phyloP scores from a whole-genome alignment of 2,113 vertebrate genomes.

The Thunnus maccoyii region DNA sequence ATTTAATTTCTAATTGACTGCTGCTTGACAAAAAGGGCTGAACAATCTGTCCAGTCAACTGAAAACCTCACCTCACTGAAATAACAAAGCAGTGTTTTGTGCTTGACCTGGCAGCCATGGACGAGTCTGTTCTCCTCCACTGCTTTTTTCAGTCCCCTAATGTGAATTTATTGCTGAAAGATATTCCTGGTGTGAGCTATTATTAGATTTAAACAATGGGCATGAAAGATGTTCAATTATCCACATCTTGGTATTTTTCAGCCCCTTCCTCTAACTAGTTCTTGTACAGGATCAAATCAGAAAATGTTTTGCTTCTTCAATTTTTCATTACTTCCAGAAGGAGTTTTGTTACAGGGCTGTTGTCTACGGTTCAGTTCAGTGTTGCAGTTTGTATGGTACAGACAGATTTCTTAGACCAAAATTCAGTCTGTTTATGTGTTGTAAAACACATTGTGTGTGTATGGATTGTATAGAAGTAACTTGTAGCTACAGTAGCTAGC shows the following conservation, averaged over 20 bases:
- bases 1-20: constrained; percentile 45
- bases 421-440: no score
- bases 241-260: constrained; percentile 15
- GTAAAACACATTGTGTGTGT: no score
- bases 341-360: background rate
- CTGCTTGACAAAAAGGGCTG: constrained; percentile 22
- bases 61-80: constrained; percentile 38
- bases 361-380: background rate
- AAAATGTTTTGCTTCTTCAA: constrained; percentile 29
- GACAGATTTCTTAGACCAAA: background rate
- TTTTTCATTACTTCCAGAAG: background rate
- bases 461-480: no score
- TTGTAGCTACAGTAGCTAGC: no score
- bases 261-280: background rate
- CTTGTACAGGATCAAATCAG: background rate
- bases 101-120: constrained; percentile 52
- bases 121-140: constrained; percentile 49
- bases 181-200: constrained; percentile 36
- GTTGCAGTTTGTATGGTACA: background rate
- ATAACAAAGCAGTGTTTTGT: constrained; percentile 52
- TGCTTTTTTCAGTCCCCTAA: constrained; percentile 38
- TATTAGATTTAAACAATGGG: constrained; percentile 47
- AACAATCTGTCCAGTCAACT: constrained; percentile 49
- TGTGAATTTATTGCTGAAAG: constrained; percentile 49
- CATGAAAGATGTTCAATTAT: constrained; percentile 33